phyloP scores from a whole-genome alignment of 2,113 vertebrate genomes.

The Varanus komodoensis region DNA sequence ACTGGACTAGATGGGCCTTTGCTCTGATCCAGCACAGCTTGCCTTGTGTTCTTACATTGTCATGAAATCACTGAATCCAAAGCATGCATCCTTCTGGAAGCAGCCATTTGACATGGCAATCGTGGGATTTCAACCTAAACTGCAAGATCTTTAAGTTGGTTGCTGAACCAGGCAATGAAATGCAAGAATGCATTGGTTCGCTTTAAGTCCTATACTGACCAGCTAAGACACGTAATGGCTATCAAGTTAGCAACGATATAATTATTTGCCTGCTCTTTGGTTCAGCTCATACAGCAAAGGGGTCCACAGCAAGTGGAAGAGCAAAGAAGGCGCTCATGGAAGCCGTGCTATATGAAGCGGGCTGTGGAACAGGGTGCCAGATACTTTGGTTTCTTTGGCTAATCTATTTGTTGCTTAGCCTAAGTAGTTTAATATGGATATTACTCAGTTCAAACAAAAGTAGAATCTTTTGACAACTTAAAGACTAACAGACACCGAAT shows the following conservation, averaged over 20 bases:
- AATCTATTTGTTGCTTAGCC: not conserved
- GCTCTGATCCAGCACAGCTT: too few relatives aligned
- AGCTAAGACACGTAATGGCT: too few relatives aligned
- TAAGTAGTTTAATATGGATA: too few relatives aligned
- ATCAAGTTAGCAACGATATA: not conserved
- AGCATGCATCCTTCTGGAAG: too few relatives aligned
- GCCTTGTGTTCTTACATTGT: too few relatives aligned
- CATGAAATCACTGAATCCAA: too few relatives aligned
- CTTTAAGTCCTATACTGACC: too few relatives aligned
- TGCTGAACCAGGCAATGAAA: not conserved
- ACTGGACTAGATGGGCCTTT: too few relatives aligned
- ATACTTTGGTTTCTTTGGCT: not conserved
- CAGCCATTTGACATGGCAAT: not conserved
- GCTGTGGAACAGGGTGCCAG: not conserved
- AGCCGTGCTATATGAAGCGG: not conserved
- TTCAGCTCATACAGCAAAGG: not conserved
- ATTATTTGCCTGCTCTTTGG: not conserved
- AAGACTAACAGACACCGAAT: too few relatives aligned
- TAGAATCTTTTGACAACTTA: too few relatives aligned
- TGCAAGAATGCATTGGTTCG: not conserved
- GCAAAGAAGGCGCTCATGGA: not conserved
- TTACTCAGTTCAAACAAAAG: too few relatives aligned
- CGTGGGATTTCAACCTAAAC: not conserved
- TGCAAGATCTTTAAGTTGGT: not conserved
- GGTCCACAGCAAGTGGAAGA: not conserved